Base-by-base conservation (phyloP, 2,797 vertebrate genomes). In the Urocyon cinereoargenteus region DNA sequence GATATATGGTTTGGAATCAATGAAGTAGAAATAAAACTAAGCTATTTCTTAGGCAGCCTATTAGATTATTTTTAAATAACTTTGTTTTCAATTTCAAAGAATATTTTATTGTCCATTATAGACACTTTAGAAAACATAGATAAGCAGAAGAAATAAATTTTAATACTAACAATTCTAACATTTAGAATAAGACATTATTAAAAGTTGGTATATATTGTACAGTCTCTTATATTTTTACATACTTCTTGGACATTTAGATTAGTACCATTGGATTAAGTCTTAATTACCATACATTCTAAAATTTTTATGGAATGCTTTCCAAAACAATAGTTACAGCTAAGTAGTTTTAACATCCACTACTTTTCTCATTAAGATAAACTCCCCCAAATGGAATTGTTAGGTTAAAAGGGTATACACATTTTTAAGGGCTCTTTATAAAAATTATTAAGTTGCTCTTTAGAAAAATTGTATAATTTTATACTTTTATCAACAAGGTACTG, bases 21-120 rank as follows among this genome's bases (percentile, higher is more conserved):
- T 78, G 45, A 82, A 91, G 36, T 66, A 92, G 40, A 93, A 96
- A 86, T 84, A 51, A 82, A 96, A 66, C 53, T 59, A 93, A 75
- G n/a, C 72, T 31, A 86, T 86, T 81, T 91, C 73, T 89, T 86
- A 28, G 22, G 13, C 11, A 91, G 8, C 15, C 53, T 28, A 9
- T 83, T 96, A 73, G 40, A 87, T 87, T 93, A 77, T 66, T 85
- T 95, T 88, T 73, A 96, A 93, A 64, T 75, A 94, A 87, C 55
- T 87, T 92, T 61, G n/a, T 73, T 90, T 68, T 66, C 28, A 19
- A 82, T 70, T 91, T 93, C 45, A 96, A 77, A 94, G 22, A 93
- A 34, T 90, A 49, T 92, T 53, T 55, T 87, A 31, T 91, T 72
- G 36, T 61, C n/a, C 61, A 40, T 68, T 70, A 21, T 45, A 86